A percentile compares a stretch with the other conserved stretches of the same genome.
Conservation (phyloP, 2,797 vertebrate species). For the Masticophis lateralis region DNA sequence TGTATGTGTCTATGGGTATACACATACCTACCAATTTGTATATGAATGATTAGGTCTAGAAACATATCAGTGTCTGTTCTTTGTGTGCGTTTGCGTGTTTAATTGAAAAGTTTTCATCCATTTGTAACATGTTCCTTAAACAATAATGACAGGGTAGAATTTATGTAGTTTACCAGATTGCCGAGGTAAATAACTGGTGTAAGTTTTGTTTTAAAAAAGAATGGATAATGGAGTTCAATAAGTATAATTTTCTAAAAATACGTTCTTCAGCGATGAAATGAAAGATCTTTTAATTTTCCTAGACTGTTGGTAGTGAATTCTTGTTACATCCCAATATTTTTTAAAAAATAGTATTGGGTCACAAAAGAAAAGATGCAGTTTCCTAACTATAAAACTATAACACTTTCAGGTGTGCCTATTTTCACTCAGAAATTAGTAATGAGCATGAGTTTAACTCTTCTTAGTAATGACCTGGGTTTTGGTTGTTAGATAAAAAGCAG, state of each 20-base stretch:
- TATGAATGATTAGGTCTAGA: neutral
- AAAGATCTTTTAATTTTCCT: neutral
- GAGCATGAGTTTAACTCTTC: neutral
- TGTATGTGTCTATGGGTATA: neutral
- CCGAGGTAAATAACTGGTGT: neutral
- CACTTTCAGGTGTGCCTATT: neutral
- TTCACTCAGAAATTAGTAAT: neutral
- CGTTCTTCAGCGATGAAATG: neutral
- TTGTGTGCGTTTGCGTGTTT: neutral
- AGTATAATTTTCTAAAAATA: neutral
- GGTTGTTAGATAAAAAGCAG: neutral
- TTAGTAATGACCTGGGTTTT: neutral
- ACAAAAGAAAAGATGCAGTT: neutral
- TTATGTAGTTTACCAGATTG: neutral
- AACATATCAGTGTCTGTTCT: neutral
- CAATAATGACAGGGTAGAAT: neutral
- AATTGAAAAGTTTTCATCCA: neutral
- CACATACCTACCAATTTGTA: neutral
- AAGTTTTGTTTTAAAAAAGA: neutral
- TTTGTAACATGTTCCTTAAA: neutral
- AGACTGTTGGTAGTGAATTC: neutral
- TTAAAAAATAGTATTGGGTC: neutral
- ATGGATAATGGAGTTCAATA: neutral
- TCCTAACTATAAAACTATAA: neutral
- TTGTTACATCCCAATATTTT: neutral